Base-by-base conservation (phyloP, 2,888 invertebrate genomes). In the Aelia acuminata region DNA sequence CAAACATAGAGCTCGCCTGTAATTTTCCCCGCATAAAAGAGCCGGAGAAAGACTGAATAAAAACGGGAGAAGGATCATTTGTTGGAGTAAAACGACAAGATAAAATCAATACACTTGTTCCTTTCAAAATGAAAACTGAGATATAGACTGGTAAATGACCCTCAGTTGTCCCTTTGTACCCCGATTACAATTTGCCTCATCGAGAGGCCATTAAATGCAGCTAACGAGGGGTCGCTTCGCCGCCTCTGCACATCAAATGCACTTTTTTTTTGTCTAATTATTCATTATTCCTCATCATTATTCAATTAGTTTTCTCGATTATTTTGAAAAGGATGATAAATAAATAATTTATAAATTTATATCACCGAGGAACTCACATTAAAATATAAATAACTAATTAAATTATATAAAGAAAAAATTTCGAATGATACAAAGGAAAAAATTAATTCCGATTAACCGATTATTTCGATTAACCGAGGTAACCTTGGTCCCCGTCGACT, bases 61-160 rank as follows among this genome's bases (percentile, higher is more conserved):
- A 63, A 31, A 63, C 15, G 31, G 8, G 31, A 63, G 31, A 26
- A 57, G 57, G 63, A 63, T 35, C 63, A 63, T 63, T 63, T 63
- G 63, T 63, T 35, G 31, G 63, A 31, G 63, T 31, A 63, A 63
- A 63, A 63, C 63, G 63, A 63, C 63, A 63, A 63, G 63, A 63
- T 63, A 63, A 63, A 63, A 63, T 63, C 63, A 63, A 63, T 63
- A 63, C 63, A 63, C 63, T 63, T 63, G 63, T 63, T 31, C 63
- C 63, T 63, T 63, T 63, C 63, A 63, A 63, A 63, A 63, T 63
- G 63, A 63, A 63, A 63, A 63, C 31, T 63, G 63, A 63, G 63
- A 63, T 63, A 63, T 63, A 63, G 63, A 31, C 31, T 5, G 31
- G 31, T 63, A 63, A 63, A 63, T 63, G 63, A 63, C 63, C 63